Evolutionary conservation across 1,140 invertebrate species (phyloP).

Genomic region (Atta colombica): DNA sequence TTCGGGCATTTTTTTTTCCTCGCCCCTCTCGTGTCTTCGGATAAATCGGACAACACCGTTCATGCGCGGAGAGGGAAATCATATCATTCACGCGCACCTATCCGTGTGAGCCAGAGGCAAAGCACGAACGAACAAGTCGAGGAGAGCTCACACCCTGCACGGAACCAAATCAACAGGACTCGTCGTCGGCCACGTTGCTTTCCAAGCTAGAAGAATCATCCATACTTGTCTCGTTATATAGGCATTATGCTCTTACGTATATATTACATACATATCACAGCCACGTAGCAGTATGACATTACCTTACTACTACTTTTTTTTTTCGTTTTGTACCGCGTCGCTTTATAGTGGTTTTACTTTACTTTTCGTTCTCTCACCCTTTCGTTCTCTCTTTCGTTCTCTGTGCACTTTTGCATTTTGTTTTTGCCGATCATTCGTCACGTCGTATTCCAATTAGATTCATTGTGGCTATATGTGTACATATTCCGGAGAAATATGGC

Average conservation of each 20-base stretch:
- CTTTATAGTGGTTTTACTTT: conserved; percentile 23
- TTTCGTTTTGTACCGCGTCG: conserved; percentile 38
- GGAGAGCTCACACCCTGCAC: conserved; percentile 84
- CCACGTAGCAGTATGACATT: conserved; percentile 63
- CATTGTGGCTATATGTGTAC: conserved; percentile 45
- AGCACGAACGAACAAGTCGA: conserved; percentile 69
- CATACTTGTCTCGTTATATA: conserved; percentile 65
- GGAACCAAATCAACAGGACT: conserved; percentile 87
- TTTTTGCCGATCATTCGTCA: conserved; percentile 47
- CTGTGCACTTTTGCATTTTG: conserved; percentile 4
- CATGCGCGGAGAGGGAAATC: too few relatives aligned
- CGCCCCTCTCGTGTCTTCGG: not conserved
- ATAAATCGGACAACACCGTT: not conserved
- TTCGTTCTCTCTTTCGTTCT: conserved; percentile 59
- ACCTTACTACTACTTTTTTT: conserved; percentile 50
- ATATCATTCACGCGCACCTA: not conserved
- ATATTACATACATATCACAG: conserved; percentile 64
- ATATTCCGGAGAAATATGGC: conserved; percentile 23
- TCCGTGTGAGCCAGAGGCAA: conserved; percentile 69
- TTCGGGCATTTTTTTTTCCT: not conserved
- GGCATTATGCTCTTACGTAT: conserved; percentile 58
- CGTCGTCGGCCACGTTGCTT: conserved; percentile 78
- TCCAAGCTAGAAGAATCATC: conserved; percentile 77
- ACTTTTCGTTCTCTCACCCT: conserved; percentile 6
- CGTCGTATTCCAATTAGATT: conserved; percentile 46